Percentiles rank a stretch among this genome's conserved stretches.
phyloP scores from a whole-genome alignment of 2,888 invertebrate genomes.

The Autographa gamma region DNA sequence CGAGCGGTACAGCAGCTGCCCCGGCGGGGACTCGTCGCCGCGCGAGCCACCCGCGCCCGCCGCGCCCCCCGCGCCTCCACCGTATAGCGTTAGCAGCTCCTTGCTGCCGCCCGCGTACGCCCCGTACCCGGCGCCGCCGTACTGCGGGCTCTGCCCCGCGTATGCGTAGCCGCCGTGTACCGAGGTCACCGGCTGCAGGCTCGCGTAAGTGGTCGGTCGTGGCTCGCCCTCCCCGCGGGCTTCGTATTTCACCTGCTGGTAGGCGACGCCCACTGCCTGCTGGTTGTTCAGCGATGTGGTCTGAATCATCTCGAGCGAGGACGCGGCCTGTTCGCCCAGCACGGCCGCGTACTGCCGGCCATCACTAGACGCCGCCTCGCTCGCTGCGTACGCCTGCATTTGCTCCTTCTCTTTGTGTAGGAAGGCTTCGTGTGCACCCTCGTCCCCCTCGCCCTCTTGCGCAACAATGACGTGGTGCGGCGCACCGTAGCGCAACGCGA shows the following conservation, averaged over 20 bases:
- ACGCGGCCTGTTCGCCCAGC: conserved; percentile 70
- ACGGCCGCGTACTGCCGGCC: conserved; percentile 76
- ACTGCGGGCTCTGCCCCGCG: conserved; percentile 77
- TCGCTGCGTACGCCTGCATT: conserved; percentile 70
- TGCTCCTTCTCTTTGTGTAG: conserved; percentile 75
- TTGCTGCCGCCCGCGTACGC: conserved; percentile 67
- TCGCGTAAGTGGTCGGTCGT: conserved; percentile 89
- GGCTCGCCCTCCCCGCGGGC: conserved; percentile 77
- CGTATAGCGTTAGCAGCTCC: conserved; percentile 75
- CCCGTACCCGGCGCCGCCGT: conserved; percentile 66
- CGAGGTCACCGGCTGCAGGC: conserved; percentile 90
- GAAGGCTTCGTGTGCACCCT: conserved; percentile 75
- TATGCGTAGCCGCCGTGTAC: conserved; percentile 81
- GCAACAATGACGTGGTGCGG: conserved; percentile 79
- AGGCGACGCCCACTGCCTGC: conserved; percentile 80
- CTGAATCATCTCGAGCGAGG: conserved; percentile 82
- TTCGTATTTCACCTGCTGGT: conserved; percentile 85
- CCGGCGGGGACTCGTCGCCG: conserved; percentile 87
- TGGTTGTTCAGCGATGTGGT: conserved; percentile 78
- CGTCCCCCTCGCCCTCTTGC: conserved; percentile 73
- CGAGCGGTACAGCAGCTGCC: conserved; percentile 89
- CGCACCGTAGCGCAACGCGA: conserved; percentile 77
- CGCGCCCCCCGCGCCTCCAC: conserved; percentile 63
- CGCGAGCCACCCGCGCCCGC: conserved; percentile 71
- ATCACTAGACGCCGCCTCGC: conserved; percentile 56